Evolutionary conservation across 2,888 invertebrate genomes (phyloP), one percentile per base, ranked within the genome.

Genomic region (Leucania comma): DNA sequence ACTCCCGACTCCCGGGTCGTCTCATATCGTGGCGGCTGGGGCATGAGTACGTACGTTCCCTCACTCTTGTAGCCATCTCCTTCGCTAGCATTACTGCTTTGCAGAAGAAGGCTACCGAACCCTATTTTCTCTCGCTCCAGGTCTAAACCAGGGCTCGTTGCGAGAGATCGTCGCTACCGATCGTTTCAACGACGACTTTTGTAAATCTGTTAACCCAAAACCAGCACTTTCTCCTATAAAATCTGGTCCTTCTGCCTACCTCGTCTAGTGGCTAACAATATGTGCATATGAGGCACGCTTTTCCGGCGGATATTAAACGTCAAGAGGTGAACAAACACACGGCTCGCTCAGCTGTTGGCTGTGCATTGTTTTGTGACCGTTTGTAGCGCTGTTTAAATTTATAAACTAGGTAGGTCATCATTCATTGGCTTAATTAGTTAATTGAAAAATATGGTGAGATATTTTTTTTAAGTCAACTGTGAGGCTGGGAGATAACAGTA

Each of bases 251-350:
- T 75, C 85, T 80, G 69, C 10, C 9, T 20, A 9, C 42, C 50
- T 68, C 64, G 53, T 38, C 0, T 3, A 8, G 1, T 42, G 57
- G 46, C 29, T 60, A 71, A 82, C 79, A 83, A 81, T 84, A 75
- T 78, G 60, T 63, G 72, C 82, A 78, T 48, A 65, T 56, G 64
- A 68, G 73, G 67, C 68, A 76, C 64, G 35, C 63, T 70, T 74
- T 75, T 72, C 82, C 80, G 63, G 32, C 83, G 81, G 87, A 83
- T 83, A 86, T 86, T 81, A 85, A 86, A 83, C 72, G 81, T 86
- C 86, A 80, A 81, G 83, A 72, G 81, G 71, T 72, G 65, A 68
- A 59, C 75, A 85, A 80, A 85, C 81, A 81, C 78, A 74, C 48
- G 59, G 77, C 72, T 54, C 59, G 68, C 72, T 58, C 72, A 22